A percentile compares a stretch with the other conserved stretches of the same genome.
These are phyloP conservation scores for Tylochromis polylepis DNA, from an alignment of 2,113 vertebrate species.

Conservation along the genomic window DNA sequence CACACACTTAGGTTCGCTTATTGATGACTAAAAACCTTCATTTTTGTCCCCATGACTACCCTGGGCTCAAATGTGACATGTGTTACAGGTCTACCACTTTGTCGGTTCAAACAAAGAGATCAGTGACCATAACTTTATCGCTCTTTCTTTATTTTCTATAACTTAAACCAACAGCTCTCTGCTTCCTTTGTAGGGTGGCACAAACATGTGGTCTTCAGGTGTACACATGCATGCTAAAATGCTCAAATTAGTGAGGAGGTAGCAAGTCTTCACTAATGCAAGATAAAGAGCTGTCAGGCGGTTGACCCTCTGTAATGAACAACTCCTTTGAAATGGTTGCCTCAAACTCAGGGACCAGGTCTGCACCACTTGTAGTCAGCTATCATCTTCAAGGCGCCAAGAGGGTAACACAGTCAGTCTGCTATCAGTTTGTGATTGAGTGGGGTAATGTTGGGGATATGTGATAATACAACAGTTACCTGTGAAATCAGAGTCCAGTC, in stretches of 20 bases:
- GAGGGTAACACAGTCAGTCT: background rate
- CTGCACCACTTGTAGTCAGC: background rate
- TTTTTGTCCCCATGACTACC: background rate
- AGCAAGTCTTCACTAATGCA: background rate
- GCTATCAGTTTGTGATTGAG: background rate
- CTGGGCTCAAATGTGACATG: background rate
- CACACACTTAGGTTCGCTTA: background rate
- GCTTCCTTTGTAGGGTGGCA: background rate
- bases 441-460: background rate
- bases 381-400: fast-evolving
- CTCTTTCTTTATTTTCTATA: background rate
- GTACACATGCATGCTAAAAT: background rate
- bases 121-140: background rate
- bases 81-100: background rate
- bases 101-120: background rate
- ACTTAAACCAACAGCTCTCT: background rate
- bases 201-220: background rate
- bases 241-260: background rate
- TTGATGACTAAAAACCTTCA: background rate
- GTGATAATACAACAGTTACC: background rate
- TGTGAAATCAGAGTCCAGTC: background rate
- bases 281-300: background rate
- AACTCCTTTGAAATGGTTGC: background rate
- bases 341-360: background rate
- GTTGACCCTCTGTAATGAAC: background rate